Evolutionary conservation across 2,113 vertebrate genomes (phyloP).

Genomic region (Nipponia nippon): DNA sequence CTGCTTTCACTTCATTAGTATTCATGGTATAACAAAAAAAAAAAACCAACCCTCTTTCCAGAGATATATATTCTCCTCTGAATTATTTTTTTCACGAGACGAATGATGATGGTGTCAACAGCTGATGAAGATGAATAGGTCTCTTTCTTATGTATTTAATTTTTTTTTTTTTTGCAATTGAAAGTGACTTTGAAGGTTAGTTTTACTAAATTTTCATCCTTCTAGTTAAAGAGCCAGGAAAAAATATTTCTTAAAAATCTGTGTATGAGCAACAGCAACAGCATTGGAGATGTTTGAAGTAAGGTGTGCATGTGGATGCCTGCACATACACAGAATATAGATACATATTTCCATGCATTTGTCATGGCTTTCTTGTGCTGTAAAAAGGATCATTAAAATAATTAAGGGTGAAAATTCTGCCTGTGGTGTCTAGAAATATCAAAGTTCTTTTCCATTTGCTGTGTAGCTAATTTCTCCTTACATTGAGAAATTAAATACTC

Average conservation of each 20-base stretch:
- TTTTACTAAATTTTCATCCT: constrained; percentile 27
- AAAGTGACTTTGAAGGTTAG: constrained; percentile 57
- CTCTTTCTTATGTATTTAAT: constrained; percentile 43
- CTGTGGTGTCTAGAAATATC: neutral
- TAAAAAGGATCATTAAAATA: neutral
- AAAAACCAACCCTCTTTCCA: neutral
- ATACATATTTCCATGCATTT: neutral
- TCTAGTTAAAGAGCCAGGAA: neutral
- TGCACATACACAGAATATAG: neutral
- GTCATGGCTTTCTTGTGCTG: neutral
- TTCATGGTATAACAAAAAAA: constrained; percentile 63
- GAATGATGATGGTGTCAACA: constrained; percentile 74
- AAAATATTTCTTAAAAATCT: constrained; percentile 7
- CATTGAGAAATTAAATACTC: neutral
- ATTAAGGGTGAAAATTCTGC: neutral
- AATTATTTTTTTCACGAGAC: constrained; percentile 70
- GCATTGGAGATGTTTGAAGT: neutral
- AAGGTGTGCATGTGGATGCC: neutral
- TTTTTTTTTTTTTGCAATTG: neutral
- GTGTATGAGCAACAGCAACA: neutral
- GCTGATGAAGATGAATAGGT: constrained; percentile 77
- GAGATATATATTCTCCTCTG: constrained; percentile 58
- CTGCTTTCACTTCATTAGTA: constrained; percentile 70
- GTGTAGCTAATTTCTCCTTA: neutral
- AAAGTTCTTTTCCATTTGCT: neutral